Evolutionary conservation across 2,888 invertebrate species (phyloP), one percentile per base, ranked within the genome.

Genomic region (Orthonevra nobilis): DNA sequence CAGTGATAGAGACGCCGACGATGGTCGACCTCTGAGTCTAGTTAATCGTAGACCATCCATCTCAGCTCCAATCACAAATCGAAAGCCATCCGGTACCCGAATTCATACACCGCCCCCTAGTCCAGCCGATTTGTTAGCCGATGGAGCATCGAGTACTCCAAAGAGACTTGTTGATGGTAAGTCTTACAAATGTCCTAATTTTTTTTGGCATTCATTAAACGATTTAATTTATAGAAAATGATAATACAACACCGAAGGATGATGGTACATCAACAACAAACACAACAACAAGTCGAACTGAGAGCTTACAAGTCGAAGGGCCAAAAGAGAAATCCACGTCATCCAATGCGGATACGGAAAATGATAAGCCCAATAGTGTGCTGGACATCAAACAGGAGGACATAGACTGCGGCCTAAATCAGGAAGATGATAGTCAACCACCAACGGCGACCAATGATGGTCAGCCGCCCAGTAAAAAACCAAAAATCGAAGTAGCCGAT

Each of bases 71-170:
- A 94, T 94, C 82, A 85, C 86, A 50, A 85, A 84, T 52, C 87
- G 89, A 50, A 89, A 88, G 83, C 82, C 85, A 61, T 85, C 85
- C 81, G 89, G 86, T 79, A 92, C 91, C 86, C 91, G 92, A 85
- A 93, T 92, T 73, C 95, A 92, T 87, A 94, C 94, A 58, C 95
- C 94, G 81, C 92, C 92, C 15, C 95, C 93, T 36, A 93, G 92
- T 83, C 93, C 94, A 58, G 93, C 92, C 60, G 93, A 93, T 84
- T 88, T 94, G 83, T 92, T 94, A 85, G 94, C 94, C 84, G 94
- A 94, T 81, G 94, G 95, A n/a, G 94, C 95, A 61, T 94, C 94
- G 12, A 95, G 95, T 83, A 94, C 95, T 28, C 95, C 95, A 63
- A 93, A 93, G 85, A 89, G 93, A 81, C 89, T 93, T 77, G 90